Evolutionary conservation across 2,113 vertebrate genomes (phyloP).

Genomic region (Triplophysa dalaica): DNA sequence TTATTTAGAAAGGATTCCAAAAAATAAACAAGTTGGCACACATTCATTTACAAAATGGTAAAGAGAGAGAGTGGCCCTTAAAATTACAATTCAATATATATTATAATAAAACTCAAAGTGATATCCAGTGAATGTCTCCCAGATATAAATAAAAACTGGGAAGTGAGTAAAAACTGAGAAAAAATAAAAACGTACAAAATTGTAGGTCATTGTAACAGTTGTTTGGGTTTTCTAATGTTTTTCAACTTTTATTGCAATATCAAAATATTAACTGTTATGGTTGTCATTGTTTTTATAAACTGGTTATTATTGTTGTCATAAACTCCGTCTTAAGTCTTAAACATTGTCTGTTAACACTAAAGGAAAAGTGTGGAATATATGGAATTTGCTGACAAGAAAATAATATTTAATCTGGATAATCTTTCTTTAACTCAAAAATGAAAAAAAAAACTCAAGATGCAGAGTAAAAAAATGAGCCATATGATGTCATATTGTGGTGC

Average conservation of each 20-base stretch:
- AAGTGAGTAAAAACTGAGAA: neutral
- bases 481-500: neutral
- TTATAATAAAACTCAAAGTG: conserved; percentile 62
- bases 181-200: neutral
- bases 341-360: neutral
- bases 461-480: neutral
- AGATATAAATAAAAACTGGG: neutral
- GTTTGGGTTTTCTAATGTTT: neutral
- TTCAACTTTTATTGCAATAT: conserved; percentile 30
- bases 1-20: conserved; percentile 82
- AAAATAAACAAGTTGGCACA: conserved; percentile 81
- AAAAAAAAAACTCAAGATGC: neutral
- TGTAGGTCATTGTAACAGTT: neutral
- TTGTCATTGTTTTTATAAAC: neutral
- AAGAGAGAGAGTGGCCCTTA: conserved; percentile 29
- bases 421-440: neutral
- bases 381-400: neutral
- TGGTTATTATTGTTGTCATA: no score
- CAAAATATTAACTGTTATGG: neutral
- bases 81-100: neutral
- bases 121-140: conserved; percentile 29
- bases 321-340: neutral
- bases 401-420: neutral
- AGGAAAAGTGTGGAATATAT: neutral
- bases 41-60: conserved; percentile 80